Base-by-base conservation (phyloP, 1,140 invertebrate species). In the Drosophila pseudoananassae region DNA sequence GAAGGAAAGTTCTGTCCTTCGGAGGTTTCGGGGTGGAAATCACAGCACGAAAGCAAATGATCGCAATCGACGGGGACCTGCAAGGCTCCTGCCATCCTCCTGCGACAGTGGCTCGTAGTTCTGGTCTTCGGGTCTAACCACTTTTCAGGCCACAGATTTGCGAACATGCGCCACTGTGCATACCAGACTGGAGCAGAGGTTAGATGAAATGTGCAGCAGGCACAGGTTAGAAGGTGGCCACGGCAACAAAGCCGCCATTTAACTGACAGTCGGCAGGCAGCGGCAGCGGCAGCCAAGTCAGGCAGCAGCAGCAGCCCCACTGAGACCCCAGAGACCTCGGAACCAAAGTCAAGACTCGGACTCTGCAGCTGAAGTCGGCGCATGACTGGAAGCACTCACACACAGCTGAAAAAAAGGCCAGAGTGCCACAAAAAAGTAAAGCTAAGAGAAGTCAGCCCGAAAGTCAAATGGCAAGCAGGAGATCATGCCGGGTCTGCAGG, bases 401-500 rank as follows among this genome's bases (percentile, higher is more conserved):
- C 2, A 57, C 5, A 23, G 20, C 20, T 20, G 20, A 20, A 20
- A 20, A 25, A 52, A 46, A 47, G n/a, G 10, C 31, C 31, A 33
- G 33, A 36, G 33, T 36, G 33, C 33, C 33, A 36, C 20, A 51
- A 36, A 36, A 15, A 50, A 50, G 45, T 46, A 15, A 29, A 60
- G 17, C 27, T 38, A 60, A 69, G 47, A 63, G 60, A 66, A 81
- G 66, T 80, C 65, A 66, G 71, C 68, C 65, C 63, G 77, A 90
- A 90, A 90, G 85, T 90, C 85, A 90, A 90, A 90, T 87, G 87
- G 75, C 87, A 90, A 85, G 61, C 81, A 70, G 81, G 75, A 78
- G 77, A 90, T 90, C 80, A 90, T 78, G 75, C 57, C 80, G 65
- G 78, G 78, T 40, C 58, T 40, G 33, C 33, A 36, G 33, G 33